Evolutionary conservation across 2,797 vertebrate genomes (phyloP).

Genomic region (Girardinus metallicus): DNA sequence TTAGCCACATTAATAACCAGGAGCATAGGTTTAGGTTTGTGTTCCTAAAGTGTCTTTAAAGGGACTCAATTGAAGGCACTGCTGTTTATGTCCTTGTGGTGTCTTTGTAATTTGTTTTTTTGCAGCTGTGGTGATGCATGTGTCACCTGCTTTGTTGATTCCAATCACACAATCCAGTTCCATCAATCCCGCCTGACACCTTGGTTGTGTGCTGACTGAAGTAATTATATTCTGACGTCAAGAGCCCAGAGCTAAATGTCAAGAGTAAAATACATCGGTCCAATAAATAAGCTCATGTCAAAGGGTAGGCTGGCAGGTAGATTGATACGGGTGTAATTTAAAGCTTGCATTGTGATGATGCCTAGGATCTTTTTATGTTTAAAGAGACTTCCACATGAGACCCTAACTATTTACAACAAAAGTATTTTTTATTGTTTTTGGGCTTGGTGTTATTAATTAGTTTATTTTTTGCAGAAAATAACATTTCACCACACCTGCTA

Average conservation of each 20-base stretch:
- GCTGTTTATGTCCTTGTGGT: constrained; percentile 27
- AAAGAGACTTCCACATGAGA: neutral
- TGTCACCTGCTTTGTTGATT: constrained; percentile 35
- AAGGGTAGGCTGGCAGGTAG: neutral
- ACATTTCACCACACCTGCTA: neutral
- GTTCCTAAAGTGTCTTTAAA: constrained; percentile 40
- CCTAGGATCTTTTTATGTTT: neutral
- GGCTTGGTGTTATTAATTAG: neutral
- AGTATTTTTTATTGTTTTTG: neutral
- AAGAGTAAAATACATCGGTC: neutral
- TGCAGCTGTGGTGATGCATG: constrained; percentile 20
- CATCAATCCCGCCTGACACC: constrained; percentile 28
- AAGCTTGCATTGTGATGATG: neutral
- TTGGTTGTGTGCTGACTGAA: constrained; percentile 17
- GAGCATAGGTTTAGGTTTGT: constrained; percentile 38
- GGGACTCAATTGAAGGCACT: constrained; percentile 14
- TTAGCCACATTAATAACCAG: constrained; percentile 62
- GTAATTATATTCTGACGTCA: constrained; percentile 25
- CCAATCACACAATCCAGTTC: constrained; percentile 26
- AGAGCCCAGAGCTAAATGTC: neutral
- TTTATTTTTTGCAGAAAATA: neutral
- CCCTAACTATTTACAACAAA: neutral
- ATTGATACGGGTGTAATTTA: neutral
- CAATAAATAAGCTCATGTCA: constrained; percentile 8
- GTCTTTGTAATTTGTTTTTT: constrained; percentile 22